Evolutionary conservation across 2,113 vertebrate species (phyloP).

Genomic region (Salvelinus alpinus): DNA sequence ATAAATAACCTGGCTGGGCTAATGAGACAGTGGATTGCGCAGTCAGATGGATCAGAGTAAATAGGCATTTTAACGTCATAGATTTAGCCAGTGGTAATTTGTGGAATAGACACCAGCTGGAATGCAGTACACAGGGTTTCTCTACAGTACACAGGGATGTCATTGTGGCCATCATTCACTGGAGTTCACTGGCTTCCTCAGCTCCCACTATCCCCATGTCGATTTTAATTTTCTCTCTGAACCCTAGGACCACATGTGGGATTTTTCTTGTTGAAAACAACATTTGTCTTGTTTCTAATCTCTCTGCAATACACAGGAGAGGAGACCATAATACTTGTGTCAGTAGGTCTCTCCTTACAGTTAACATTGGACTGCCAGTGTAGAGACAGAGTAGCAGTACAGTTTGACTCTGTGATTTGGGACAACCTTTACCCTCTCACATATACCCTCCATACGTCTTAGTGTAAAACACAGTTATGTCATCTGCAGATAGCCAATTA

Average conservation of each 20-base stretch:
- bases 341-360: background rate
- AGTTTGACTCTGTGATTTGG: too few relatives aligned
- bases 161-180: background rate
- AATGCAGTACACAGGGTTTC: too few relatives aligned
- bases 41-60: too few relatives aligned
- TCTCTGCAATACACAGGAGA: background rate
- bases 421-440: too few relatives aligned
- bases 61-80: too few relatives aligned
- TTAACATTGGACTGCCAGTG: background rate
- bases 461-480: too few relatives aligned
- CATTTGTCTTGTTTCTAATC: conserved; percentile 21
- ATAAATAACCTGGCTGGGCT: too few relatives aligned
- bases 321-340: background rate
- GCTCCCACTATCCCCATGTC: background rate
- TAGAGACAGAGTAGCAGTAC: background rate
- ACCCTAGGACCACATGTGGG: background rate
- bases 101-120: too few relatives aligned
- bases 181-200: background rate
- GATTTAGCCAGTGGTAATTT: too few relatives aligned
- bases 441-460: too few relatives aligned
- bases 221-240: conserved; percentile 1
- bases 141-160: background rate
- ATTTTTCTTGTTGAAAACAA: conserved; percentile 10
- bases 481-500: too few relatives aligned
- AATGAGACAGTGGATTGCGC: too few relatives aligned